These are phyloP conservation scores for Ectropis crepuscularia DNA, from an alignment of 2,888 invertebrate genomes.

Conservation along the genomic window DNA sequence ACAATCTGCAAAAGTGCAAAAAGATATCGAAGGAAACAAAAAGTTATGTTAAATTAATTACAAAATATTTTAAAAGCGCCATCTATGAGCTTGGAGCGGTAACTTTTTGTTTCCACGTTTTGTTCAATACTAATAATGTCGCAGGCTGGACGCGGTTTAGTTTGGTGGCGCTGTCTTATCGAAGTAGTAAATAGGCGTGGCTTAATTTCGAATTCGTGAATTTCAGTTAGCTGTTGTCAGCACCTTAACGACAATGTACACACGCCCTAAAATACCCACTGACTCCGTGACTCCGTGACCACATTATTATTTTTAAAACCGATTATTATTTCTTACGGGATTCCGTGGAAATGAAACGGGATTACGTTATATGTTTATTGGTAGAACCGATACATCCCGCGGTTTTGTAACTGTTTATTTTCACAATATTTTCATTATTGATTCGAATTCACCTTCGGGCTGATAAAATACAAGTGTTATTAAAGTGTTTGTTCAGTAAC, in stretches of 20 bases:
- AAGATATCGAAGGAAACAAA: no score
- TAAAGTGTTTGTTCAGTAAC: constrained; percentile 23
- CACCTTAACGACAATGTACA: constrained; percentile 5
- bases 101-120: no score
- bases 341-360: constrained; percentile 15
- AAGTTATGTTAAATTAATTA: no score
- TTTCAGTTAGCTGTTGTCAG: no score
- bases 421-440: constrained; percentile 19
- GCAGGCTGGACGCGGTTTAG: no score
- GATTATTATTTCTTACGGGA: constrained; percentile 15
- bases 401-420: constrained; percentile 31
- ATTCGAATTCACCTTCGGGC: constrained; percentile 8
- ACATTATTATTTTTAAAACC: constrained; percentile 20
- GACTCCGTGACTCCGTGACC: constrained; percentile 17
- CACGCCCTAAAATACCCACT: constrained; percentile 36
- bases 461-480: constrained; percentile 21
- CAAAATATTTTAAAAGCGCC: no score
- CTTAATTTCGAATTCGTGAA: no score
- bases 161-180: no score
- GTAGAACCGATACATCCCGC: constrained; percentile 17
- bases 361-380: constrained; percentile 13
- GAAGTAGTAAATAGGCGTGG: no score
- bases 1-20: no score
- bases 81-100: no score
- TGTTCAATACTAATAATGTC: no score